Evolutionary conservation across 2,113 vertebrate genomes (phyloP).

Genomic region (Periophthalmodon schlosseri): DNA sequence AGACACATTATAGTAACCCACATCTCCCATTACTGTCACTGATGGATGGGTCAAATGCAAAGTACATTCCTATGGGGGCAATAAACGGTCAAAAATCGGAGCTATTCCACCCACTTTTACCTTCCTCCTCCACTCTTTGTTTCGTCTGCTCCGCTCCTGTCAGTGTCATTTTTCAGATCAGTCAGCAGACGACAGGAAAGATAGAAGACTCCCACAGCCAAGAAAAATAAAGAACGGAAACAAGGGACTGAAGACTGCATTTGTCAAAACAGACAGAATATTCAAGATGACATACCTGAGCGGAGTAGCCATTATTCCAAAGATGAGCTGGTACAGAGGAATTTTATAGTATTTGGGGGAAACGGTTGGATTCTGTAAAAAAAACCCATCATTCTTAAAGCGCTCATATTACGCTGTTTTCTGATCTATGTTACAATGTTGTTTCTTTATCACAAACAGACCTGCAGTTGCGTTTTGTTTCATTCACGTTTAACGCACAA

Average conservation of each 20-base stretch:
- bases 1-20: too few relatives aligned
- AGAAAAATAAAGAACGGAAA: constrained; percentile 29
- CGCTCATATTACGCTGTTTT: too few relatives aligned
- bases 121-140: constrained; percentile 10
- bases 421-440: too few relatives aligned
- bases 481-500: too few relatives aligned
- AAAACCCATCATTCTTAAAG: too few relatives aligned
- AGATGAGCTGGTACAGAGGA: not conserved
- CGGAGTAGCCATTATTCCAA: not conserved
- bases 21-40: not conserved
- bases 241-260: not conserved
- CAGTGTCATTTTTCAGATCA: constrained; percentile 38
- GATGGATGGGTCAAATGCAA: not conserved
- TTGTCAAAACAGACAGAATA: not conserved
- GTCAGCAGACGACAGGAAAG: constrained; percentile 31
- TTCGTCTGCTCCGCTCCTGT: constrained; percentile 34
- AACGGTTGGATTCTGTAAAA: not conserved
- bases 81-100: not conserved
- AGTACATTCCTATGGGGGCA: not conserved
- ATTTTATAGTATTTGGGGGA: not conserved
- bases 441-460: too few relatives aligned
- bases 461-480: too few relatives aligned
- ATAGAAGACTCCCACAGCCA: constrained; percentile 10
- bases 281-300: not conserved
- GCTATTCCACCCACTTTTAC: constrained; percentile 27